These are phyloP conservation scores for Acrocyrtus sp. DNA, from an alignment of 2,888 invertebrate genomes.

Conservation along the genomic window DNA sequence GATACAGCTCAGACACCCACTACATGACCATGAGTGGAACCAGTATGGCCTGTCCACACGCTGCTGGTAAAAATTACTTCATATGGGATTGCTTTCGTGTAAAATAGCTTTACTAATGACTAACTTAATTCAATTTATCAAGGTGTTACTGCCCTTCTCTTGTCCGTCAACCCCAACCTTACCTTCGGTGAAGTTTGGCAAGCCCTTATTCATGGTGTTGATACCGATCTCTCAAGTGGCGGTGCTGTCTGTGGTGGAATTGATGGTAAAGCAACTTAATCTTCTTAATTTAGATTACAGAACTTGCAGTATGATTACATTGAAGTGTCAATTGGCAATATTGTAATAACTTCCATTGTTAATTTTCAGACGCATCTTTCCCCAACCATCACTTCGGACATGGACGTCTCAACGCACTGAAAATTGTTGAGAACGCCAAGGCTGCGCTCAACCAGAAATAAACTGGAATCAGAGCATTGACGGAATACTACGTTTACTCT, in stretches of 20 bases:
- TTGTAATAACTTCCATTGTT: not conserved
- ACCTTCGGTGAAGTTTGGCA: conserved; percentile 11
- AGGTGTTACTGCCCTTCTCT: conserved; percentile 34
- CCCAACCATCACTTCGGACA: not conserved
- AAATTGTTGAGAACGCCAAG: not conserved
- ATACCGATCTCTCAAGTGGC: not conserved
- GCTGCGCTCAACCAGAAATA: not conserved
- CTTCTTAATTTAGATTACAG: too few species aligned
- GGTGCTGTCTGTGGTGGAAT: conserved; percentile 4
- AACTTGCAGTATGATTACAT: too few species aligned
- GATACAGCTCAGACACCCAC: not conserved
- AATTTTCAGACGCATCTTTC: not conserved
- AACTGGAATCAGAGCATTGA: too few species aligned
- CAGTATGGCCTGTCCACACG: conserved; percentile 41
- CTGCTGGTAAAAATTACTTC: conserved; percentile 20
- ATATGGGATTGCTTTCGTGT: not conserved
- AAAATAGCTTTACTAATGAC: not conserved
- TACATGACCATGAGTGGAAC: conserved; percentile 19
- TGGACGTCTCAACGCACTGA: not conserved
- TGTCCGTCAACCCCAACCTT: conserved; percentile 16
- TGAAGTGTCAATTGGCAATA: too few species aligned
- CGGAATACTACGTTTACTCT: too few species aligned
- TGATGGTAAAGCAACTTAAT: conserved; percentile 1
- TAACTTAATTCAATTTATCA: too few species aligned
- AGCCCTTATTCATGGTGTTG: not conserved